Percentiles rank a stretch among this genome's conserved stretches.
These are phyloP conservation scores for Channallabes apus DNA, from an alignment of 2,797 vertebrate genomes.

Conservation along the genomic window DNA sequence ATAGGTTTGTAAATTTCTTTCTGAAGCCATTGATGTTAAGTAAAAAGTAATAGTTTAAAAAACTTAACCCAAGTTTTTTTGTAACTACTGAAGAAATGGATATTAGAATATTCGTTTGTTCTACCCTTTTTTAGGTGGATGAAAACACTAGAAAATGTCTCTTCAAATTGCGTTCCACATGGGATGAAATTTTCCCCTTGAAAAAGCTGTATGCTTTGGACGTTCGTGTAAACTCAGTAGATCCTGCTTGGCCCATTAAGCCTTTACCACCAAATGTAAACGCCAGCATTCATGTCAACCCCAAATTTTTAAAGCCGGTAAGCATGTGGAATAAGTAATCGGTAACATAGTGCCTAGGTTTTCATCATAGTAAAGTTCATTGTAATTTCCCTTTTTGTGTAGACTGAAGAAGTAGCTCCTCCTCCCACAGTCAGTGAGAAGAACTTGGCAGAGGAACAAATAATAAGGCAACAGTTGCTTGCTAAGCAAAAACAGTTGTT, in stretches of 20 bases:
- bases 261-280: conserved; percentile 92
- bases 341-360: not conserved
- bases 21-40: not conserved
- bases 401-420: conserved; percentile 78
- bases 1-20: not conserved
- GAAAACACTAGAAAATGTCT: conserved; percentile 99
- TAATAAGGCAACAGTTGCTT: conserved; percentile 94
- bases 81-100: not conserved
- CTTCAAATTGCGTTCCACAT: conserved; percentile 97
- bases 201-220: conserved; percentile 96
- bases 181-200: conserved; percentile 96
- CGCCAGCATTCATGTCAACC: conserved; percentile 98
- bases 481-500: conserved; percentile 98
- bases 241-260: conserved; percentile 98
- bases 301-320: conserved; percentile 98
- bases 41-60: not conserved
- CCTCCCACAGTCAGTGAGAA: conserved; percentile 78
- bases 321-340: conserved; percentile 62
- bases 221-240: conserved; percentile 90
- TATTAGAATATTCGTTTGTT: conserved; percentile 64
- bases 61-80: not conserved
- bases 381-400: conserved; percentile 60
- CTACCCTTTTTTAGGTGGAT: conserved; percentile 94
- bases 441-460: conserved; percentile 86
- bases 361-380: not conserved